Conservation (phyloP, 2,113 vertebrate genomes). For the Oreochromis aureus region DNA sequence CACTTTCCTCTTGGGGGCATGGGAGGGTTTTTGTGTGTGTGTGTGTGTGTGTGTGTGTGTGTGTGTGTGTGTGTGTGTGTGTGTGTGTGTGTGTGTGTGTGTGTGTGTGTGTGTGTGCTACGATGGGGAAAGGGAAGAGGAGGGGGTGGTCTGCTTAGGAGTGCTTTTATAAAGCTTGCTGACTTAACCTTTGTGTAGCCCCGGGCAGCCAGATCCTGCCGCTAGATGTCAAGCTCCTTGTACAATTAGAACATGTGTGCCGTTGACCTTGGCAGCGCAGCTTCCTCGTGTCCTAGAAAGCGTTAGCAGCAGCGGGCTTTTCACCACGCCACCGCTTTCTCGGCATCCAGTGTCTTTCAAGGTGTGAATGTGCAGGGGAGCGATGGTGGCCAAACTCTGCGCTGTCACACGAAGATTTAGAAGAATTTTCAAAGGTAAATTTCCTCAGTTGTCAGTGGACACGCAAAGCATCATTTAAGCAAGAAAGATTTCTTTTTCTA, state of each 20-base stretch:
- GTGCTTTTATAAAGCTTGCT: constrained; percentile 84
- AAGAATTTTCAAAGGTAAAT: neutral
- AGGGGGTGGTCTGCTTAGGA: constrained; percentile 76
- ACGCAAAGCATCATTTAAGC: neutral
- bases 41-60: constrained; percentile 11
- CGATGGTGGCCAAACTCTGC: neutral
- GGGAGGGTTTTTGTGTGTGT: neutral
- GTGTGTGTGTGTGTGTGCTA: neutral
- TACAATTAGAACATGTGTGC: constrained; percentile 90
- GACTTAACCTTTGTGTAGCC: constrained; percentile 93
- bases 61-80: neutral
- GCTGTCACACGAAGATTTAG: neutral
- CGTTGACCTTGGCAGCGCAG: constrained; percentile 85
- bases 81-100: too few species aligned
- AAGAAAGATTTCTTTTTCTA: neutral
- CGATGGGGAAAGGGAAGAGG: neutral
- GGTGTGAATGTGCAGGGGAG: neutral
- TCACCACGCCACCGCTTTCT: constrained; percentile 34
- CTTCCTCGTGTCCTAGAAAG: constrained; percentile 77
- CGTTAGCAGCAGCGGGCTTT: constrained; percentile 72
- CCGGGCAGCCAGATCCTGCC: constrained; percentile 81
- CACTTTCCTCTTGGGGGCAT: constrained; percentile 36
- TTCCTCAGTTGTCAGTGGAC: neutral
- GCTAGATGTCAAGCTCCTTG: constrained; percentile 90
- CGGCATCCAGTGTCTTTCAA: constrained; percentile 14